Base-by-base conservation (phyloP, 2,888 invertebrate species). In the Metopia argyrocephala region DNA sequence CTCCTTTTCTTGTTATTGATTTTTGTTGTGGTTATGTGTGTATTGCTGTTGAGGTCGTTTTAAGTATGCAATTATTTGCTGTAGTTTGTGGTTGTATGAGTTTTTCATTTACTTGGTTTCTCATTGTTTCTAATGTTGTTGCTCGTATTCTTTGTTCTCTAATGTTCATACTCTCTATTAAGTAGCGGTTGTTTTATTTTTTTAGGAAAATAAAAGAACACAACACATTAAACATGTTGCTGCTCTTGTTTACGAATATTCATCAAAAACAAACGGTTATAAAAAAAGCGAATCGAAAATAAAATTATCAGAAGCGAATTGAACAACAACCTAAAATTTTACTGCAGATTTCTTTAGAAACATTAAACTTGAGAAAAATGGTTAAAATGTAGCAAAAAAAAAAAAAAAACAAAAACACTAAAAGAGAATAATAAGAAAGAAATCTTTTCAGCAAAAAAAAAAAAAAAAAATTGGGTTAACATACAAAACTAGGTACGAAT, bases 241-340 rank as follows among this genome's bases (percentile, higher is more conserved):
- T 75, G 78, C 68, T 57, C 75, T 82, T 79, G 82, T 76, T 82
- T 82, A 79, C 76, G 76, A 75, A 79, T 82, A 68, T 62, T 52
- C 66, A 68, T 68, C 80, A 68, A 71, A 56, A 76, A 56, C 38
- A 66, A 62, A 61, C 50, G 25, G 61, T 18, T 62, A 70, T 18
- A 68, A 52, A 57, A n/a, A 38, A 48, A 28, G 15, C 15, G 38
- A 3, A 38, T 38, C 15, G 28, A 56, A 61, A 64, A 45, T 20
- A 70, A 79, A 79, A 76, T 56, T n/a, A n/a, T n/a, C n/a, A n/a
- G n/a, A n/a, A n/a, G n/a, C n/a, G 61, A 71, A 76, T 50, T 71
- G 62, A 70, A 76, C 57, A 66, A 50, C 45, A 71, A 79, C 52
- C 46, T 66, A 66, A n/a, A n/a, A n/a, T n/a, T n/a, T n/a, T n/a